phyloP scores from a whole-genome alignment of 2,797 vertebrate species.

The Parambassis ranga region DNA sequence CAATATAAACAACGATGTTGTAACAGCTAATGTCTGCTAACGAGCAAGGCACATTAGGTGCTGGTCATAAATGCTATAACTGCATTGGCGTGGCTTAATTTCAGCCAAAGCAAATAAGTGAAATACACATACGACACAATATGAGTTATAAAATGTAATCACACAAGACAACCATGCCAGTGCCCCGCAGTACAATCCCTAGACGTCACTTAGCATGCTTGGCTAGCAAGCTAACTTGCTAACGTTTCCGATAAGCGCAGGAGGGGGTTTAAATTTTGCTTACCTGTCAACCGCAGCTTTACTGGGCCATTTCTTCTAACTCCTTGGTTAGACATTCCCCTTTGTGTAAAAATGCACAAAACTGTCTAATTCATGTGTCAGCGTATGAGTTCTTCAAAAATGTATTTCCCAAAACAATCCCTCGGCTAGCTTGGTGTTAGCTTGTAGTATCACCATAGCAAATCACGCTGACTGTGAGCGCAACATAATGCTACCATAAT shows the following conservation, averaged over 20 bases:
- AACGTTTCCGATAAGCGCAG: slow-evolving; percentile 27
- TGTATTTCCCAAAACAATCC: slow-evolving; percentile 62
- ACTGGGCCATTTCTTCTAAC: slow-evolving; percentile 95
- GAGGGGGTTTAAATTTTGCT: slow-evolving; percentile 68
- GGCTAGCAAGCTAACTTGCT: slow-evolving; percentile 66
- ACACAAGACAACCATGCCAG: not conserved
- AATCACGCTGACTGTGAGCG: slow-evolving; percentile 55
- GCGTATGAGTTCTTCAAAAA: slow-evolving; percentile 29
- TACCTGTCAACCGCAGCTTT: slow-evolving; percentile 98
- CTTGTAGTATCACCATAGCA: slow-evolving; percentile 68
- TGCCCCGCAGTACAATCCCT: not conserved
- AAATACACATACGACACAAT: rapidly evolving
- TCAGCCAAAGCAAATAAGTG: not conserved
- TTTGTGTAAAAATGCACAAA: slow-evolving; percentile 46
- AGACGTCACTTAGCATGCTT: slow-evolving; percentile 22
- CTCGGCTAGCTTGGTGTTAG: slow-evolving; percentile 68
- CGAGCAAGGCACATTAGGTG: not conserved
- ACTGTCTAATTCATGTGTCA: slow-evolving; percentile 56
- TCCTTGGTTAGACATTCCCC: slow-evolving; percentile 95
- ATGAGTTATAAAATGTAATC: not conserved
- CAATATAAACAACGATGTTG: slow-evolving; percentile 11
- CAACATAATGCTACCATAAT: slow-evolving; percentile 20
- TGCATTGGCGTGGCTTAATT: not conserved
- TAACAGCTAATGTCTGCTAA: slow-evolving; percentile 42
- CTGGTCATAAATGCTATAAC: not conserved